Evolutionary conservation across 2,113 vertebrate genomes (phyloP).

Genomic region (Lipophrys pholis): DNA sequence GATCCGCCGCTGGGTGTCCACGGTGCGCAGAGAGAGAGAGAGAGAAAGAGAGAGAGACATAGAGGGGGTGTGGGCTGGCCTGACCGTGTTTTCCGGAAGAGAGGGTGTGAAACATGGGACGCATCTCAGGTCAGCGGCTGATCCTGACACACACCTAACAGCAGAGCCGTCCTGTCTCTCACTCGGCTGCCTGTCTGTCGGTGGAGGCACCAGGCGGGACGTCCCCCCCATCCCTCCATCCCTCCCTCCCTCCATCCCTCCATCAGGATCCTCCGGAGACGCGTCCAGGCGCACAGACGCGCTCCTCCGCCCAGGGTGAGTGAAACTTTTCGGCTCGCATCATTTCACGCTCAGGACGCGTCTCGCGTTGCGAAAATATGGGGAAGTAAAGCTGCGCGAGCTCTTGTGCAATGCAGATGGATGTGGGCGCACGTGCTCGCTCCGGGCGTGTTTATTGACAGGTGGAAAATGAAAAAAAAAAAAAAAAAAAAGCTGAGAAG

Average conservation of each 20-base stretch:
- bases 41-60: neutral
- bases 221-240: neutral
- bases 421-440: conserved; percentile 27
- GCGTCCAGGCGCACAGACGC: neutral
- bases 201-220: conserved; percentile 48
- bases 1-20: conserved; percentile 49
- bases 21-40: neutral
- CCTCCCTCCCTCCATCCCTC: no score
- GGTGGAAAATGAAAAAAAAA: no score
- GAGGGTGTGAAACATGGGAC: conserved; percentile 70
- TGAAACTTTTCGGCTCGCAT: conserved; percentile 68
- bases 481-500: no score
- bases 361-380: neutral
- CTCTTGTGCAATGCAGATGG: conserved; percentile 28
- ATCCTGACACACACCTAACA: conserved; percentile 17
- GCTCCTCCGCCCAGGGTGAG: conserved; percentile 63
- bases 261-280: no score
- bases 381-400: neutral
- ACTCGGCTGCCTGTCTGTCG: no score
- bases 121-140: conserved; percentile 50
- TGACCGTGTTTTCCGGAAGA: conserved; percentile 65
- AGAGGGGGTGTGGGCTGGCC: conserved; percentile 11
- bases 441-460: neutral
- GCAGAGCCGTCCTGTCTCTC: no score
- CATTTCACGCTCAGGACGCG: neutral